These are phyloP conservation scores for Apoderus coryli DNA, from an alignment of 2,888 invertebrate species.

Conservation along the genomic window DNA sequence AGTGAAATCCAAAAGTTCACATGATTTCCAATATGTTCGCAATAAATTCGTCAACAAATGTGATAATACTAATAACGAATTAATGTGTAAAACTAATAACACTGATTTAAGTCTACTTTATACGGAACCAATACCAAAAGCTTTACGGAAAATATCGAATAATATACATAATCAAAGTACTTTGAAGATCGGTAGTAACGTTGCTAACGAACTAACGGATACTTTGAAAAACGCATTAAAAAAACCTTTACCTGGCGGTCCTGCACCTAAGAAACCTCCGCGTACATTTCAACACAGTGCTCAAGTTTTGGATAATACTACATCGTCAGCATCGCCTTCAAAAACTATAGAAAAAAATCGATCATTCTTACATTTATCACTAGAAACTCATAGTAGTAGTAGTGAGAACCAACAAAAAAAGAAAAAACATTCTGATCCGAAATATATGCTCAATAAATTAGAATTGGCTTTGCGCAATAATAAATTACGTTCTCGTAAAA, in stretches of 20 bases:
- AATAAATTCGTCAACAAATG: conserved; percentile 21
- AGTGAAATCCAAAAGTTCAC: conserved; percentile 24
- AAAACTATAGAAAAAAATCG: background rate
- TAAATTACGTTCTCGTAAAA: conserved; percentile 24
- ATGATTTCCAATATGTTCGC: conserved; percentile 24
- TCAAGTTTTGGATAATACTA: too few species aligned
- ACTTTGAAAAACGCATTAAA: conserved; percentile 50
- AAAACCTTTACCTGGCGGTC: conserved; percentile 51
- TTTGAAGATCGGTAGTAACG: conserved; percentile 19
- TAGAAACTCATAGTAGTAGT: too few species aligned
- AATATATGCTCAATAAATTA: conserved; percentile 49
- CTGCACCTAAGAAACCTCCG: conserved; percentile 65
- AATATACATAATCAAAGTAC: conserved; percentile 23
- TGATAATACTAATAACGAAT: conserved; percentile 12
- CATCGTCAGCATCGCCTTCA: background rate
- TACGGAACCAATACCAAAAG: conserved; percentile 28
- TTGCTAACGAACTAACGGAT: conserved; percentile 31
- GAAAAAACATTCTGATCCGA: conserved; percentile 33
- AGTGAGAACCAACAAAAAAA: conserved; percentile 11
- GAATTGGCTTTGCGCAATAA: conserved; percentile 44
- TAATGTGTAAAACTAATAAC: conserved; percentile 15
- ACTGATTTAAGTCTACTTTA: conserved; percentile 23
- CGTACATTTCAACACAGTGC: conserved; percentile 39
- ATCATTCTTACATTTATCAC: too few species aligned
- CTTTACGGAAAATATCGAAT: conserved; percentile 19